Evolutionary conservation across 2,113 vertebrate species (phyloP).

Genomic region (Catharus minimus): DNA sequence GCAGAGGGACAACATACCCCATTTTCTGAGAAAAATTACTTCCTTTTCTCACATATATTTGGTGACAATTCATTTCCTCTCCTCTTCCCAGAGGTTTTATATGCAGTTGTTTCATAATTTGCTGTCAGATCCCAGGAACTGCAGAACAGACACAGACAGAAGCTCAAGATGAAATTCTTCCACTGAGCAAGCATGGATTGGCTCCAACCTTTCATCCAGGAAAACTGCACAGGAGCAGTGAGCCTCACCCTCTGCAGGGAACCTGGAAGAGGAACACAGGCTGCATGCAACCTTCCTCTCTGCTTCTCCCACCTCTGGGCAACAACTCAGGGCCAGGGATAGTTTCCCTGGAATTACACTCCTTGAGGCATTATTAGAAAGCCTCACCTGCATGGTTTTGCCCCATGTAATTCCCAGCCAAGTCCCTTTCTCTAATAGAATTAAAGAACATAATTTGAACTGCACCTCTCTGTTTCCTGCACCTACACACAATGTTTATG

Average conservation of each 20-base stretch:
- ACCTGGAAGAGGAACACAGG: neutral
- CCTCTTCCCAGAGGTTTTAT: conserved; percentile 7
- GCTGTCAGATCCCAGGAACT: neutral
- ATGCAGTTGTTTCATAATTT: neutral
- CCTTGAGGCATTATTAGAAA: neutral
- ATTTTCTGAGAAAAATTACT: conserved; percentile 3
- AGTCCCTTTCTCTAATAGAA: neutral
- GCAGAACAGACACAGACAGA: neutral
- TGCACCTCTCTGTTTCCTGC: neutral
- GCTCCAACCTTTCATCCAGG: neutral
- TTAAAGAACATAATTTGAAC: neutral
- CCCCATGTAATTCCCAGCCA: neutral
- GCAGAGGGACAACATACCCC: neutral
- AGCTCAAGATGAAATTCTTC: neutral
- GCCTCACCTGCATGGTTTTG: neutral
- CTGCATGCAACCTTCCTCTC: neutral
- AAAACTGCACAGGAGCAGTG: neutral
- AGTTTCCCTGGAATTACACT: neutral
- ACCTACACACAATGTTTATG: neutral
- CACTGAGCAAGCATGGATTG: rapidly evolving
- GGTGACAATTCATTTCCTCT: neutral
- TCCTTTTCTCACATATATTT: neutral
- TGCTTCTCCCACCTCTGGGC: neutral
- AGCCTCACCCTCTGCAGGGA: neutral
- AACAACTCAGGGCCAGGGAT: neutral